A percentile compares a stretch with the other conserved stretches of the same genome.
phyloP scores from a whole-genome alignment of 2,888 invertebrate species.

The Nephrotoma flavescens region DNA sequence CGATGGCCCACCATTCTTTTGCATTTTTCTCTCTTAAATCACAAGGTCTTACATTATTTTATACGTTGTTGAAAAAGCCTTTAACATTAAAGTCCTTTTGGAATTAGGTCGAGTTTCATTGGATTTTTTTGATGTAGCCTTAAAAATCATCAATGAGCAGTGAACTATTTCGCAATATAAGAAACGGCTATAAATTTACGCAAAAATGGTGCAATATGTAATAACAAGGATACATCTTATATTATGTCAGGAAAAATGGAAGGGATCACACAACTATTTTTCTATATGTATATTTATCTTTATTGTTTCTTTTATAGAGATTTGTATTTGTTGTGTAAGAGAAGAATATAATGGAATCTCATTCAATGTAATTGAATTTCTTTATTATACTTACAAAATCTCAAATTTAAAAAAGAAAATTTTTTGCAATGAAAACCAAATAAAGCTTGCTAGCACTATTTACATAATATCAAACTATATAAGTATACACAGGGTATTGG shows the following conservation, averaged over 20 bases:
- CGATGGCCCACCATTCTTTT: no score
- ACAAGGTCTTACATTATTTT: no score
- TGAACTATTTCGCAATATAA: no score
- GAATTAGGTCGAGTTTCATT: no score
- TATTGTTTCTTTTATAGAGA: background rate
- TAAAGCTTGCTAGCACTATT: background rate
- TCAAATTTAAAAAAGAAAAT: background rate
- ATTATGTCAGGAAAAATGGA: background rate
- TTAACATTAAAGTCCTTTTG: no score
- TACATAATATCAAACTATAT: no score
- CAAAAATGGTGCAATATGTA: background rate
- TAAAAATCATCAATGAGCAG: no score
- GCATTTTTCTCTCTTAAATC: no score
- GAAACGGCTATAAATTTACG: background rate
- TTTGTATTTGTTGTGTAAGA: background rate
- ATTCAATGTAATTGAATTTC: background rate
- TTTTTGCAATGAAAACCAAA: background rate
- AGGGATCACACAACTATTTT: background rate
- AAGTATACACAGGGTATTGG: no score
- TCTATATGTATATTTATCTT: background rate
- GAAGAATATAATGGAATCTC: background rate
- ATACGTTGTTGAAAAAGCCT: no score
- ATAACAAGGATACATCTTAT: background rate
- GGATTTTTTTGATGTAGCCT: no score
- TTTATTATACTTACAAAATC: background rate